A percentile compares a stretch with the other conserved stretches of the same genome.
Conservation (phyloP, 2,797 vertebrate species). For the Echiichthys vipera region DNA sequence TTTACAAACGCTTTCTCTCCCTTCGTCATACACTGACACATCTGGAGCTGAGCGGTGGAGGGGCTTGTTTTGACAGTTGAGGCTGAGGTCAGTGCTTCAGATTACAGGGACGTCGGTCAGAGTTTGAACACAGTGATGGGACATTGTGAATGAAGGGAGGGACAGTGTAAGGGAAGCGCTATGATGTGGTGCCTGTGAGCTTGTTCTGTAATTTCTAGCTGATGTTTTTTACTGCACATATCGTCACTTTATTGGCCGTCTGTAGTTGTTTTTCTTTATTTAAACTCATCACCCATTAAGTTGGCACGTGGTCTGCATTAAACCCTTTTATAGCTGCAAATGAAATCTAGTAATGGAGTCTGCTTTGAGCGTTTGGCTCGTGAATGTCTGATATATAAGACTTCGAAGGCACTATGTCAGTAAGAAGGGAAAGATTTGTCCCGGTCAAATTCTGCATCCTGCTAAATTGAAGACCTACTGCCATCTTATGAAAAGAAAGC, state of each 20-base stretch:
- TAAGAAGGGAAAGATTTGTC: not conserved
- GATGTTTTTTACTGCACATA: not conserved
- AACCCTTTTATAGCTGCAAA: not conserved
- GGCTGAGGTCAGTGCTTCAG: constrained; percentile 52
- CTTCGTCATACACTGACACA: constrained; percentile 55
- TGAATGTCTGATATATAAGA: not conserved
- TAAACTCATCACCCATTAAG: constrained; percentile 17
- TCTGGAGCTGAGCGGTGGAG: constrained; percentile 67
- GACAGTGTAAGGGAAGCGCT: not conserved
- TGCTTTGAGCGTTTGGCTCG: not conserved
- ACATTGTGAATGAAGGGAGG: constrained; percentile 17
- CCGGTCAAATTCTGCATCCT: not conserved
- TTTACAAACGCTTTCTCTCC: constrained; percentile 22
- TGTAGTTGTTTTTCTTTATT: constrained; percentile 8
- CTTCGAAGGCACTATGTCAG: too few species aligned
- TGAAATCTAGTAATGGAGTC: not conserved
- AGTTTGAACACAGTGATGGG: constrained; percentile 36
- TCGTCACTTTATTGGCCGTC: not conserved
- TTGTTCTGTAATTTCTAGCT: constrained; percentile 9
- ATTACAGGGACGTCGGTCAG: constrained; percentile 50
- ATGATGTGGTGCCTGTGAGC: not conserved
- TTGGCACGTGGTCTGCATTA: constrained; percentile 22
- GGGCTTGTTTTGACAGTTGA: constrained; percentile 76
- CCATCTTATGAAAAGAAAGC: constrained; percentile 30
- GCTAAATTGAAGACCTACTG: constrained; percentile 1